Evolutionary conservation across 2,888 invertebrate genomes (phyloP).

Genomic region (Clistopyga incitator): DNA sequence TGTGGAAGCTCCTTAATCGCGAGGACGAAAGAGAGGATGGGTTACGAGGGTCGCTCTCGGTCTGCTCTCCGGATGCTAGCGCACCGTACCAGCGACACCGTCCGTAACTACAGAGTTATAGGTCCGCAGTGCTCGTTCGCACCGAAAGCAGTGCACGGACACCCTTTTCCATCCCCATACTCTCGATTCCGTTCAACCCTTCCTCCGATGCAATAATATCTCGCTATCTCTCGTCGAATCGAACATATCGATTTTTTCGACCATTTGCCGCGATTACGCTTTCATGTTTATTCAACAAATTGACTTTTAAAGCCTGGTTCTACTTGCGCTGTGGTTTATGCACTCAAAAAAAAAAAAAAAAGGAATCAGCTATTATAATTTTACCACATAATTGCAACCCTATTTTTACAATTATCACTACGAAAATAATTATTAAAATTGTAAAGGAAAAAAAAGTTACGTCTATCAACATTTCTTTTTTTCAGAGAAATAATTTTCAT

Average conservation of each 20-base stretch:
- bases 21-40: too few species aligned
- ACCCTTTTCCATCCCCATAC: conserved; percentile 46
- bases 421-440: not conserved
- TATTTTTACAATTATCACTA: not conserved
- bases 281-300: not conserved
- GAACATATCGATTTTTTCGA: conserved; percentile 20
- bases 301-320: not conserved
- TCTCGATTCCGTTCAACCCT: conserved; percentile 50
- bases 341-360: too few species aligned
- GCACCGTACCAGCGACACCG: not conserved
- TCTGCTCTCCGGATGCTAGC: conserved; percentile 51
- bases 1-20: too few species aligned
- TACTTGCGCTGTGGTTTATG: not conserved
- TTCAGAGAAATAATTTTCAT: too few species aligned
- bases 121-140: conserved; percentile 60
- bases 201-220: conserved; percentile 15
- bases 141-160: conserved; percentile 57
- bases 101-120: conserved; percentile 52
- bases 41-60: not conserved
- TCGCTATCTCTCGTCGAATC: not conserved
- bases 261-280: not conserved
- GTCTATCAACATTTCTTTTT: too few species aligned
- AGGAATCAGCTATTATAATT: not conserved
- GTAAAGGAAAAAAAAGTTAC: not conserved
- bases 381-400: too few species aligned